These are phyloP conservation scores for Mormyrus proboscirostris DNA, from an alignment of 2,797 vertebrate species.

Conservation along the genomic window DNA sequence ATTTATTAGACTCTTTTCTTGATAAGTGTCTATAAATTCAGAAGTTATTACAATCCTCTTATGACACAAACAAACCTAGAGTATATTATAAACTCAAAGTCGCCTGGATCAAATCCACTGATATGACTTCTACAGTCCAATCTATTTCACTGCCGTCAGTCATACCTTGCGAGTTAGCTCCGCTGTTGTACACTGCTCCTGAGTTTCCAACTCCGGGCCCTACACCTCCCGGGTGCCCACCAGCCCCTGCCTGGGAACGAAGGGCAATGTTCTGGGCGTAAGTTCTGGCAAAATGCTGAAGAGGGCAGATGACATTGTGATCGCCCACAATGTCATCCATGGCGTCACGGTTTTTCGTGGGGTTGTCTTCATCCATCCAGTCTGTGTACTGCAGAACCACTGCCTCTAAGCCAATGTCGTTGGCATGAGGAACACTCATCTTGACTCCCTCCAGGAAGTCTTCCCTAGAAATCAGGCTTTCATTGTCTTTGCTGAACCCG, in stretches of 20 bases:
- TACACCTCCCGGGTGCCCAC: conserved; percentile 25
- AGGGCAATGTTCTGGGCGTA: conserved; percentile 64
- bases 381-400: conserved; percentile 88
- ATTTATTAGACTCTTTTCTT: not conserved
- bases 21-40: not conserved
- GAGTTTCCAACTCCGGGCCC: conserved; percentile 36
- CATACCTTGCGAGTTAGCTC: conserved; percentile 54
- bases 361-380: conserved; percentile 82
- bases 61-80: not conserved
- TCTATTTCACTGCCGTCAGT: not conserved
- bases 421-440: conserved; percentile 80
- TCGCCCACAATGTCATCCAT: conserved; percentile 86
- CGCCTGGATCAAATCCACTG: not conserved
- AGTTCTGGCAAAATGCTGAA: conserved; percentile 70
- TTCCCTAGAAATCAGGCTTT: conserved; percentile 82
- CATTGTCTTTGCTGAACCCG: conserved; percentile 89
- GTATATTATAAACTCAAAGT: not conserved
- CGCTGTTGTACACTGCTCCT: conserved; percentile 46
- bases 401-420: conserved; percentile 81
- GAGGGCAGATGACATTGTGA: conserved; percentile 85
- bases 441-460: conserved; percentile 81
- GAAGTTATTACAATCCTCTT: not conserved
- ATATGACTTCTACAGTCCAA: not conserved
- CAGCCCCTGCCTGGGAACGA: conserved; percentile 40
- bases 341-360: conserved; percentile 76